Percentiles rank a stretch among this genome's conserved stretches.
Conservation (phyloP, 1,140 invertebrate species). For the Pissodes strobi region DNA sequence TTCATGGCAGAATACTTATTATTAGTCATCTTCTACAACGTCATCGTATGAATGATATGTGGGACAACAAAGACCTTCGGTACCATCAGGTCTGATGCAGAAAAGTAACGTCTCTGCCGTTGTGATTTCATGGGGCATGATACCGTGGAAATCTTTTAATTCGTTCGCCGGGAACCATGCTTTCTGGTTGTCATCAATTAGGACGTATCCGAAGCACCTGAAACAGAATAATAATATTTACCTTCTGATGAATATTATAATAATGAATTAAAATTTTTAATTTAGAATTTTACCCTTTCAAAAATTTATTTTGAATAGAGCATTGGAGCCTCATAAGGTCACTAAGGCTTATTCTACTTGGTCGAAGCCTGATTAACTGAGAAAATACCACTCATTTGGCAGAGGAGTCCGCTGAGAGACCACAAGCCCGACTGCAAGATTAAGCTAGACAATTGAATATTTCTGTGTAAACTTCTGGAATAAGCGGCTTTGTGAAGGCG, state of each 20-base stretch:
- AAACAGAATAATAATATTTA: slow-evolving; percentile 22
- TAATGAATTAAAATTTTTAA: not conserved
- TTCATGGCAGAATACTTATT: no score
- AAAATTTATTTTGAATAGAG: no score
- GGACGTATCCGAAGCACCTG: slow-evolving; percentile 75
- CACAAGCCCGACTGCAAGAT: no score
- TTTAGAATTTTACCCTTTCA: not conserved
- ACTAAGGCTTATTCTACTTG: no score
- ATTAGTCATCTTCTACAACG: slow-evolving; percentile 57
- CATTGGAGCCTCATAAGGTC: no score
- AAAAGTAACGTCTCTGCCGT: slow-evolving; percentile 78
- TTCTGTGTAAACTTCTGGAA: no score
- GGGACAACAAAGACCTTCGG: slow-evolving; percentile 81
- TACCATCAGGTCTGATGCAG: slow-evolving; percentile 81
- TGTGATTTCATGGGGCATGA: slow-evolving; percentile 79
- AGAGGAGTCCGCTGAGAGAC: no score
- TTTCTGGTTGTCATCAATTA: slow-evolving; percentile 87
- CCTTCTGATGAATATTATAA: no score
- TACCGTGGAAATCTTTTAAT: slow-evolving; percentile 84
- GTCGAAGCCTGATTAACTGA: no score
- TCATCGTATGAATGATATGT: slow-evolving; percentile 69
- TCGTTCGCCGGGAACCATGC: slow-evolving; percentile 91
- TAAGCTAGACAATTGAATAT: no score
- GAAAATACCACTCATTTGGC: no score
- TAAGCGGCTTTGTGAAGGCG: no score